Evolutionary conservation across 2,888 invertebrate species (phyloP).

Genomic region (Spodoptera picta): DNA sequence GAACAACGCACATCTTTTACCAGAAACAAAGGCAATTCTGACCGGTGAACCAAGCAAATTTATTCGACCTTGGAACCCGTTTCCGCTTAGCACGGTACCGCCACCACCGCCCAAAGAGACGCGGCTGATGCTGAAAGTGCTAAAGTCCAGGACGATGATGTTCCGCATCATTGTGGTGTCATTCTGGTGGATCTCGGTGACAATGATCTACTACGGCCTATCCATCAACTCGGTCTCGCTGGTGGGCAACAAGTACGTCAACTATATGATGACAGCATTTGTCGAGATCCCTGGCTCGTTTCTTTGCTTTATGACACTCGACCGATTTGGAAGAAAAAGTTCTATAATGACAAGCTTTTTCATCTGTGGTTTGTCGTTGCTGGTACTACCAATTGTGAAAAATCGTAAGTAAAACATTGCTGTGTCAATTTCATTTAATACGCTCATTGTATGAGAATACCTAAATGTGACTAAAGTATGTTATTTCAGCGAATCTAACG

Average conservation of each 20-base stretch:
- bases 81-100: no score
- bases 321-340: constrained; percentile 49
- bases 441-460: no score
- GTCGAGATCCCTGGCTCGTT: constrained; percentile 89
- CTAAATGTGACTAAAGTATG: not conserved
- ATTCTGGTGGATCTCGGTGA: constrained; percentile 91
- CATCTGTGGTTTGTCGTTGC: constrained; percentile 31
- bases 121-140: constrained; percentile 19
- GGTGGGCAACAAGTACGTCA: constrained; percentile 91
- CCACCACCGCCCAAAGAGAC: not conserved
- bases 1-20: constrained; percentile 76
- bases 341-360: constrained; percentile 40
- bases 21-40: constrained; percentile 67
- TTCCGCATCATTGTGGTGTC: constrained; percentile 38
- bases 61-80: not conserved
- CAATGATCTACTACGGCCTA: constrained; percentile 93
- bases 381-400: constrained; percentile 4
- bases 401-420: constrained; percentile 27
- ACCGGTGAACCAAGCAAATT: constrained; percentile 42
- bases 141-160: constrained; percentile 34
- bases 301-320: constrained; percentile 20
- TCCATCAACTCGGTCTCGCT: constrained; percentile 92
- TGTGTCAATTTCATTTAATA: not conserved
- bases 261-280: constrained; percentile 90
- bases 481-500: constrained; percentile 21